phyloP scores from a whole-genome alignment of 2,888 invertebrate species.

The Stenoptilia bipunctidactyla region DNA sequence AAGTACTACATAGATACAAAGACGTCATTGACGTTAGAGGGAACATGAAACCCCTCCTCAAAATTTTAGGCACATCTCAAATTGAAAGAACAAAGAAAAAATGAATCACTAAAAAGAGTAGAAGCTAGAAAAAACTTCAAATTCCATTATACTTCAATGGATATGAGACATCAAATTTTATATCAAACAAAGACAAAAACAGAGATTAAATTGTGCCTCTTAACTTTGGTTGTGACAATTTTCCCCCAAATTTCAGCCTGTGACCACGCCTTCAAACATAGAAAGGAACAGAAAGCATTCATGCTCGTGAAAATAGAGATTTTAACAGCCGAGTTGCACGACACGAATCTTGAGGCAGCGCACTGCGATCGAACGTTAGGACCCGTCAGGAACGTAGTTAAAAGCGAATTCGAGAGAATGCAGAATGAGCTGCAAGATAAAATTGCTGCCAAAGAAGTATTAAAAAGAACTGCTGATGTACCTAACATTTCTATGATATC shows the following conservation, averaged over 20 bases:
- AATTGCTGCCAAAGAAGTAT: slow-evolving; percentile 55
- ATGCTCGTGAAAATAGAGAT: slow-evolving; percentile 50
- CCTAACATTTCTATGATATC: slow-evolving; percentile 29
- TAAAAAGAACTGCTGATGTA: slow-evolving; percentile 56
- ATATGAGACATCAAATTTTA: too few relatives aligned
- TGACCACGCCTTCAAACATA: slow-evolving; percentile 46
- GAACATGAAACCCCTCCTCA: slow-evolving; percentile 52
- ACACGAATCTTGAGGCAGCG: slow-evolving; percentile 44
- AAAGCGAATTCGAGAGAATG: slow-evolving; percentile 54
- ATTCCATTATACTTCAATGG: too few relatives aligned
- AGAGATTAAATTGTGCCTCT: too few relatives aligned
- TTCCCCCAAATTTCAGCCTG: too few relatives aligned
- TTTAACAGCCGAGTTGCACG: slow-evolving; percentile 47
- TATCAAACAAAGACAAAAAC: too few relatives aligned
- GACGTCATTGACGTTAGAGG: slow-evolving; percentile 44
- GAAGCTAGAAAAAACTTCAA: too few relatives aligned
- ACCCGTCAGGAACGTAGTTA: slow-evolving; percentile 58
- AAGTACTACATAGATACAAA: slow-evolving; percentile 53
- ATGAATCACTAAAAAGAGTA: too few relatives aligned
- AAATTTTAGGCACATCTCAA: too few relatives aligned
- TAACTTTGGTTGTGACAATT: too few relatives aligned
- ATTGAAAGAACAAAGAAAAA: too few relatives aligned
- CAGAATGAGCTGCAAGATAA: slow-evolving; percentile 62
- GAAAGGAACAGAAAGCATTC: slow-evolving; percentile 54
- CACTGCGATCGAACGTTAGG: slow-evolving; percentile 53